Evolutionary conservation across 2,113 vertebrate species (phyloP), one percentile per base, ranked within the genome.

Genomic region (Nanger granti): DNA sequence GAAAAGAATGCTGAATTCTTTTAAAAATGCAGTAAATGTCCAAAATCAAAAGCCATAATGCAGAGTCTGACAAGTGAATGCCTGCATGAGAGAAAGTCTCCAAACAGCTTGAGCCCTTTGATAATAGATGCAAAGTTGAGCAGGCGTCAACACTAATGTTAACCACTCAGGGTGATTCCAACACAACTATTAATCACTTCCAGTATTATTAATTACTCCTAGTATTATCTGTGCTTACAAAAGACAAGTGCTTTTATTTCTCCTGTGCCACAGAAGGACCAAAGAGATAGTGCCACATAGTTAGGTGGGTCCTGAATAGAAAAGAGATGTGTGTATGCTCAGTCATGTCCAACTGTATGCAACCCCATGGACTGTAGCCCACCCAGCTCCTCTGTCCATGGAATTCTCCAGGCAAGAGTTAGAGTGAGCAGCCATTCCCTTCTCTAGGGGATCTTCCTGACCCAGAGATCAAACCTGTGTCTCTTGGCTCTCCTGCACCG

Each of bases 121-220:
- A 24, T 91, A 90, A 97, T 24, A 85, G 69, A 92, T 54, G 64
- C 41, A 86, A 76, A 92, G 87, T 87, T 87, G 91, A 94, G 85
- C 73, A 97, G 86, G 95, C 62, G 54, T 57, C 87, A 93, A 47
- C 44, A 18, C 5, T 18, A 83, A 66, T n/a, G 80, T 87, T 44
- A 89, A 82, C 14, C 28, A 57, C 47, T 47, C 62, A n/a, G 87
- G 83, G 49, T 41, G 31, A 93, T 44, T 22, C 95, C 76, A 76
- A 76, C 22, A 76, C 20, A 76, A 26, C 69, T 18, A 49, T 69
- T 60, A 55, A 76, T 34, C 47, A 64, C 47, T 86, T 64, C 88
- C 62, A 29, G 87, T 37, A 82, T 89, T 22, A 54, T 62, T 60
- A 60, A 66, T 29, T n/a, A 64, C 54, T 83, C 64, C 90, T 79